Conservation (phyloP, 2,113 vertebrate genomes). For the Scopus umbretta region DNA sequence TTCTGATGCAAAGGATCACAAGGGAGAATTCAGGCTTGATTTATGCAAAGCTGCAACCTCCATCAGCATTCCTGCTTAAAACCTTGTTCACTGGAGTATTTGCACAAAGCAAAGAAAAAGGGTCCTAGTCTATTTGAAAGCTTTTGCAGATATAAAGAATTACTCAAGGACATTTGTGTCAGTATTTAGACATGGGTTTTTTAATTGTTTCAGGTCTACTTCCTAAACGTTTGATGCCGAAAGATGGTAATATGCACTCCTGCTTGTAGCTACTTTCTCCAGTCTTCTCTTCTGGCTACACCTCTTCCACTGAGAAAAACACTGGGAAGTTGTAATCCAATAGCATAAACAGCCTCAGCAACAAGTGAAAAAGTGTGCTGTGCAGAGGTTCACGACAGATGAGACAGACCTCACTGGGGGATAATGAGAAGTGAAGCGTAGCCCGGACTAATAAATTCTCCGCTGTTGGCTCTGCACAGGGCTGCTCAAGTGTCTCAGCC, state of each 20-base stretch:
- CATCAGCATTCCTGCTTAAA: not conserved
- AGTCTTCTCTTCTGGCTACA: not conserved
- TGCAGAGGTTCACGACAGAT: constrained; percentile 21
- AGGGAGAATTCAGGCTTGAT: not conserved
- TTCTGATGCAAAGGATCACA: not conserved
- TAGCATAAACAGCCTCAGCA: constrained; percentile 11
- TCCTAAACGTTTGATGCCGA: not conserved
- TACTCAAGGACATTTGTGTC: not conserved
- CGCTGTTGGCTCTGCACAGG: not conserved
- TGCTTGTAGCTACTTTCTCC: not conserved
- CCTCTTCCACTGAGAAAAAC: not conserved
- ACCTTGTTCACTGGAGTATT: not conserved
- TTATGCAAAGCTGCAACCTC: not conserved
- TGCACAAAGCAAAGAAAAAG: not conserved
- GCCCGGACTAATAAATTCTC: constrained; percentile 44
- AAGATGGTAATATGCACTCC: not conserved
- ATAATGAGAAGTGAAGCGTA: not conserved
- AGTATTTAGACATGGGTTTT: not conserved
- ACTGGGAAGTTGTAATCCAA: constrained; percentile 8
- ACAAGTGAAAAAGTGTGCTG: not conserved
- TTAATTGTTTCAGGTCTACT: not conserved
- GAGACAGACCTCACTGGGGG: not conserved
- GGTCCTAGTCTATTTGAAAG: not conserved
- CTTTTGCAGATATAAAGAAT: not conserved
- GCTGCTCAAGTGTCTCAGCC: not conserved